Conservation (phyloP, 1,140 invertebrate genomes). For the Nasonia longicornis region DNA sequence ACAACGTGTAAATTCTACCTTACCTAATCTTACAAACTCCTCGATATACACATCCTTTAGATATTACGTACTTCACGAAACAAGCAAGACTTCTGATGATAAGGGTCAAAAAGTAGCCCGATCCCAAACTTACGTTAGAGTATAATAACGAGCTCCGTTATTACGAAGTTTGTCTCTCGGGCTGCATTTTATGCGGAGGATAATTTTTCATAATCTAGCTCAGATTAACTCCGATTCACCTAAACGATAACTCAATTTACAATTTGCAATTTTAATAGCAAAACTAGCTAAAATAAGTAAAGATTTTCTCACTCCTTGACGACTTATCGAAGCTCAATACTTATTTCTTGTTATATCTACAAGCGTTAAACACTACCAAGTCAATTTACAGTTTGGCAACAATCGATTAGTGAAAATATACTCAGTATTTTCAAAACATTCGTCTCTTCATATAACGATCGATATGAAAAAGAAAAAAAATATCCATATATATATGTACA, state of each 20-base stretch:
- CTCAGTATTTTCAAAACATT: neutral
- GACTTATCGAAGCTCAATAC: constrained; percentile 38
- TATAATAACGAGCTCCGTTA: constrained; percentile 38
- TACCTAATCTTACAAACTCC: constrained; percentile 7
- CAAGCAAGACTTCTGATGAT: constrained; percentile 35
- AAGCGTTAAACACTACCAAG: constrained; percentile 13
- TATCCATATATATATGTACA: constrained; percentile 28
- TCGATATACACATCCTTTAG: constrained; percentile 34
- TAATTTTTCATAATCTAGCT: neutral
- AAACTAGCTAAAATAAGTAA: neutral
- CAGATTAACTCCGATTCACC: neutral
- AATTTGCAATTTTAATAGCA: neutral
- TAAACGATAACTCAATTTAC: neutral
- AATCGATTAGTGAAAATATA: constrained; percentile 22
- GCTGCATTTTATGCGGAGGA: neutral
- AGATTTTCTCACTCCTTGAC: neutral
- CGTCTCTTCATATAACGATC: neutral
- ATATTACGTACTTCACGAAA: constrained; percentile 35
- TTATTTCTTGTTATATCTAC: constrained; percentile 43
- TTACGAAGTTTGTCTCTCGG: constrained; percentile 34
- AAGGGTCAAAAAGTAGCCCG: constrained; percentile 24
- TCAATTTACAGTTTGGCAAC: constrained; percentile 49
- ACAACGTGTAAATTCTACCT: constrained; percentile 22
- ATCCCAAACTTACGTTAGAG: constrained; percentile 32
- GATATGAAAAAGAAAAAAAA: neutral